Evolutionary conservation across 1,140 invertebrate species (phyloP).

Genomic region (Temnothorax curvispinosus): DNA sequence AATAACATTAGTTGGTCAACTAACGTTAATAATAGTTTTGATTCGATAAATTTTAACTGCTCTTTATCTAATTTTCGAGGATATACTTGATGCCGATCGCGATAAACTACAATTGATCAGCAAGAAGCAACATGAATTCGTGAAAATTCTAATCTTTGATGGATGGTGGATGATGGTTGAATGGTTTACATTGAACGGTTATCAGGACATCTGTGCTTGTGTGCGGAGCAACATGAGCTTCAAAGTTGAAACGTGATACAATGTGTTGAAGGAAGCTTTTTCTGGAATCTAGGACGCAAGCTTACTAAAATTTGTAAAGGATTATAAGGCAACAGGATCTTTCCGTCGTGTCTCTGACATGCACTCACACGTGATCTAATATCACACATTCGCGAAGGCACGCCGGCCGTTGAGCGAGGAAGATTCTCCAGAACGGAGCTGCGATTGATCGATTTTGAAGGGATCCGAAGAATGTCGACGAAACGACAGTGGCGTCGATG

Average conservation of each 20-base stretch:
- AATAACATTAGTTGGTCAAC: conserved; percentile 35
- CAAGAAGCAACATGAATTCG: background rate
- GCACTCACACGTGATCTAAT: background rate
- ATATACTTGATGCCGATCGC: background rate
- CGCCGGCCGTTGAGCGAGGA: conserved; percentile 17
- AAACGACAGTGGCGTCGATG: conserved; percentile 49
- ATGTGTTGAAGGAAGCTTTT: background rate
- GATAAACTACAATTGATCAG: background rate
- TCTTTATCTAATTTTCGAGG: background rate
- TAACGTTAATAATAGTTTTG: conserved; percentile 52
- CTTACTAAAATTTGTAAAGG: background rate
- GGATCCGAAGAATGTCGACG: conserved; percentile 65
- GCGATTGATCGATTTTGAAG: conserved; percentile 70
- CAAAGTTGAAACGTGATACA: background rate
- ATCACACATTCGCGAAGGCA: background rate
- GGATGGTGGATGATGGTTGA: background rate
- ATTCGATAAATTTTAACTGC: conserved; percentile 41
- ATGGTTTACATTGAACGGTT: background rate
- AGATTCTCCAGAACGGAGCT: conserved; percentile 2
- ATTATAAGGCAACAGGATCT: background rate
- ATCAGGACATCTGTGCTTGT: background rate
- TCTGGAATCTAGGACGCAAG: background rate
- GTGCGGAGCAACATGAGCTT: background rate
- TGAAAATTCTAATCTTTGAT: background rate
- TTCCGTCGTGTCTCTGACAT: background rate